These are phyloP conservation scores for Pampus argenteus DNA, from an alignment of 2,797 vertebrate species.

Conservation along the genomic window DNA sequence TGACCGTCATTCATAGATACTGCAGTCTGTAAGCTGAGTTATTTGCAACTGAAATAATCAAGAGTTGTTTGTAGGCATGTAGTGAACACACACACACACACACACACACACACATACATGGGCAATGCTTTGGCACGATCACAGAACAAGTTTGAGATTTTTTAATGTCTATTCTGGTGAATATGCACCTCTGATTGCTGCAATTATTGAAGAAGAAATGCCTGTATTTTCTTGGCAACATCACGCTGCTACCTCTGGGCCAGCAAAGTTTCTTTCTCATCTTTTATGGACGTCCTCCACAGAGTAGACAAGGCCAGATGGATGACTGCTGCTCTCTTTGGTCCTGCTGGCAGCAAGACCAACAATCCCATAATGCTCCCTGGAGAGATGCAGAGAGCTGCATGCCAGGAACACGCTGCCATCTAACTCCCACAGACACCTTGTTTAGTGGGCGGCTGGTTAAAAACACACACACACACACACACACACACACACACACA, in stretches of 20 bases:
- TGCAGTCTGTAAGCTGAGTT: constrained; percentile 7
- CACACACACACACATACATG: not conserved
- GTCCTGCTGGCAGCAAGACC: constrained; percentile 69
- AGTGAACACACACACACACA: not conserved
- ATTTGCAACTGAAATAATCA: constrained; percentile 22
- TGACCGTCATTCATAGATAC: constrained; percentile 8
- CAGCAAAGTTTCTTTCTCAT: constrained; percentile 72
- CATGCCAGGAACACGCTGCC: constrained; percentile 77
- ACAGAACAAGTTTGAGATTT: constrained; percentile 4
- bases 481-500: constrained; percentile 21
- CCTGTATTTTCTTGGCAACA: constrained; percentile 38
- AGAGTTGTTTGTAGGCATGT: constrained; percentile 16
- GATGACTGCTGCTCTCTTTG: constrained; percentile 79
- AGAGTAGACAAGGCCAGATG: constrained; percentile 76
- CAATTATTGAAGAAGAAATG: constrained; percentile 42
- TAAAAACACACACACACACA: constrained; percentile 43
- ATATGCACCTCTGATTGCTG: constrained; percentile 38
- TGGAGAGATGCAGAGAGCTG: constrained; percentile 55
- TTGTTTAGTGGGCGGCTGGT: constrained; percentile 76
- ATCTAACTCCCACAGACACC: constrained; percentile 75
- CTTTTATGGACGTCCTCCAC: constrained; percentile 61
- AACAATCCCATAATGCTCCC: constrained; percentile 71
- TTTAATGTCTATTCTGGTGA: constrained; percentile 26
- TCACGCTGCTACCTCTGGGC: constrained; percentile 29
- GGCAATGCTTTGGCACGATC: constrained; percentile 5